Percentiles rank a stretch among this genome's conserved stretches.
Evolutionary conservation across 2,888 invertebrate genomes (phyloP).

Genomic region (Dinocampus coccinellae): DNA sequence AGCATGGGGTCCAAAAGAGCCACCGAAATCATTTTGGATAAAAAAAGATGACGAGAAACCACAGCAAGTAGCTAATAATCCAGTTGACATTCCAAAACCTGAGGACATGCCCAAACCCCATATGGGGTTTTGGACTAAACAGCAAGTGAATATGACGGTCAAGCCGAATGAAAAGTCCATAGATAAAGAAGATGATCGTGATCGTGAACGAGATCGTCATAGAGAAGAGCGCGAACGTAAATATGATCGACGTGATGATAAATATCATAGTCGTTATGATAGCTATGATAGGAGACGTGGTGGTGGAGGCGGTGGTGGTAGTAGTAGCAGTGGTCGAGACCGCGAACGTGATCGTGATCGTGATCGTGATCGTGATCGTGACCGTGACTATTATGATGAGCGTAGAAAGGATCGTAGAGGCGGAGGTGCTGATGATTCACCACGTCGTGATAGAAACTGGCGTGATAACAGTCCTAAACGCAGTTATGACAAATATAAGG

Average conservation of each 20-base stretch:
- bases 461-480: slow-evolving; percentile 62
- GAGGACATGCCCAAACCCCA: slow-evolving; percentile 68
- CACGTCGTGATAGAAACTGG: slow-evolving; percentile 61
- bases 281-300: slow-evolving; percentile 61
- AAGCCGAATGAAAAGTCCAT: slow-evolving; percentile 60
- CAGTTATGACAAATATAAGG: slow-evolving; percentile 59
- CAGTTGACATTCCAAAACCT: slow-evolving; percentile 56
- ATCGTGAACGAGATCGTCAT: slow-evolving; percentile 58
- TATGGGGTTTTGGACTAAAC: slow-evolving; percentile 68
- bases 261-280: slow-evolving; percentile 59
- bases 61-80: slow-evolving; percentile 45
- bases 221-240: slow-evolving; percentile 53
- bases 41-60: slow-evolving; percentile 59
- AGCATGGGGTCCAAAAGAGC: slow-evolving; percentile 62
- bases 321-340: slow-evolving; percentile 37
- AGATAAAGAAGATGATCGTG: slow-evolving; percentile 65
- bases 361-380: slow-evolving; percentile 47
- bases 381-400: slow-evolving; percentile 55
- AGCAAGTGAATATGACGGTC: slow-evolving; percentile 64
- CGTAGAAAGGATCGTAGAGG: slow-evolving; percentile 64
- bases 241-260: slow-evolving; percentile 61
- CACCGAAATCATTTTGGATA: slow-evolving; percentile 60
- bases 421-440: slow-evolving; percentile 57
- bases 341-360: slow-evolving; percentile 51
- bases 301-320: slow-evolving; percentile 41